Percentiles rank a stretch among this genome's conserved stretches.
phyloP scores from a whole-genome alignment of 2,113 vertebrate genomes.

The Pachyramphus minor region DNA sequence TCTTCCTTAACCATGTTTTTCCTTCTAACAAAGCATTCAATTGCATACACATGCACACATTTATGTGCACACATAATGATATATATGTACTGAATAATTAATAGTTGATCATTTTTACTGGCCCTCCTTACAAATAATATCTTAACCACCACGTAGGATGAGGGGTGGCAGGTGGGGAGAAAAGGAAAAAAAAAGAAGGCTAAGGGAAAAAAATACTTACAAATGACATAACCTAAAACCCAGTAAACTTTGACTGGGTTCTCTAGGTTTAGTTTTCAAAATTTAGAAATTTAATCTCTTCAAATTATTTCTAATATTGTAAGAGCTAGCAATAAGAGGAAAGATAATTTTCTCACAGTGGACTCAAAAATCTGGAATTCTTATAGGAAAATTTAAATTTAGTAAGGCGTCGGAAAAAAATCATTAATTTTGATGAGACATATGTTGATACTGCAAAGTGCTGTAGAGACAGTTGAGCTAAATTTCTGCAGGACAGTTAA shows the following conservation, averaged over 20 bases:
- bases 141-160: neutral
- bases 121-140: neutral
- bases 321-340: neutral
- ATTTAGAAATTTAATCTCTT: neutral
- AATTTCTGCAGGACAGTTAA: neutral
- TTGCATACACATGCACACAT: neutral
- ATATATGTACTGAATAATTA: neutral
- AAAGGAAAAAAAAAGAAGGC: neutral
- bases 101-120: neutral
- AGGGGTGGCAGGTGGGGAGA: neutral
- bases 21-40: neutral
- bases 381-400: neutral
- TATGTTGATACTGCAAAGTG: neutral
- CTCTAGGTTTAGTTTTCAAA: neutral
- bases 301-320: neutral
- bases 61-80: neutral
- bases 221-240: neutral
- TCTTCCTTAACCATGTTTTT: neutral
- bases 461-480: neutral
- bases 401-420: neutral
- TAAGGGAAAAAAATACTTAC: neutral
- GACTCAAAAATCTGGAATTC: neutral
- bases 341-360: neutral
- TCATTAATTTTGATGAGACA: neutral
- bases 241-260: neutral